Conservation (phyloP, 1,140 invertebrate species). For the Battus philenor region DNA sequence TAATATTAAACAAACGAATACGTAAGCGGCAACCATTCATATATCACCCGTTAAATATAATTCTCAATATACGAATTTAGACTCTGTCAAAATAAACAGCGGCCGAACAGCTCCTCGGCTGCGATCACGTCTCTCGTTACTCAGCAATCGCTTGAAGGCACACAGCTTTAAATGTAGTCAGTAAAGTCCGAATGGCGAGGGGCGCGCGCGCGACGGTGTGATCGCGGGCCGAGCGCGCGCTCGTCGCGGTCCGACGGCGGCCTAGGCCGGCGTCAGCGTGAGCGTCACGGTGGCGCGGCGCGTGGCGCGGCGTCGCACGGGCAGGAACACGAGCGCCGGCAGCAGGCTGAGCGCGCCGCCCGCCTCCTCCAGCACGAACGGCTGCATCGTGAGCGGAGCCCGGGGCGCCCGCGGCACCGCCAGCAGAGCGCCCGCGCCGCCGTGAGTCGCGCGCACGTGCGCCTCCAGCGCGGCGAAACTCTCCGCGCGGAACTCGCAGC, state of each 20-base stretch:
- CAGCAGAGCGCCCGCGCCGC: conserved; percentile 79
- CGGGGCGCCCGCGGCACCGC: conserved; percentile 81
- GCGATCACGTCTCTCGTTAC: conserved; percentile 64
- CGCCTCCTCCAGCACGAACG: conserved; percentile 87
- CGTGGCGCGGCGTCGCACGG: conserved; percentile 89
- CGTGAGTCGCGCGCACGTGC: conserved; percentile 80
- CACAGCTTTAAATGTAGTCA: conserved; percentile 74
- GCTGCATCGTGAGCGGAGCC: conserved; percentile 85
- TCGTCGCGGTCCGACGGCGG: conserved; percentile 20
- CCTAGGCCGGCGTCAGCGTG: conserved; percentile 91
- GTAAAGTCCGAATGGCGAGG: conserved; percentile 53
- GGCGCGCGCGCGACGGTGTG: conserved; percentile 44
- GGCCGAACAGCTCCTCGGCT: conserved; percentile 57
- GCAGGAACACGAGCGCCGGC: conserved; percentile 93
- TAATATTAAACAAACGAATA: conserved; percentile 69
- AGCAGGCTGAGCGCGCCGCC: conserved; percentile 80
- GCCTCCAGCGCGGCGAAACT: conserved; percentile 80
- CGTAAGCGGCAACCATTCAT: conserved; percentile 73
- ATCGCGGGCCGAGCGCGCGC: conserved; percentile 34
- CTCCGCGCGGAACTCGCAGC: conserved; percentile 80
- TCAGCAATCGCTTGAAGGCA: conserved; percentile 74
- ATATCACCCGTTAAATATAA: conserved; percentile 74
- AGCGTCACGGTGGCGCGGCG: conserved; percentile 91
- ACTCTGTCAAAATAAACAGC: conserved; percentile 61
- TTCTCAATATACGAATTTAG: conserved; percentile 75